Evolutionary conservation across 1,140 invertebrate species (phyloP).

Genomic region (Lycorma delicatula): DNA sequence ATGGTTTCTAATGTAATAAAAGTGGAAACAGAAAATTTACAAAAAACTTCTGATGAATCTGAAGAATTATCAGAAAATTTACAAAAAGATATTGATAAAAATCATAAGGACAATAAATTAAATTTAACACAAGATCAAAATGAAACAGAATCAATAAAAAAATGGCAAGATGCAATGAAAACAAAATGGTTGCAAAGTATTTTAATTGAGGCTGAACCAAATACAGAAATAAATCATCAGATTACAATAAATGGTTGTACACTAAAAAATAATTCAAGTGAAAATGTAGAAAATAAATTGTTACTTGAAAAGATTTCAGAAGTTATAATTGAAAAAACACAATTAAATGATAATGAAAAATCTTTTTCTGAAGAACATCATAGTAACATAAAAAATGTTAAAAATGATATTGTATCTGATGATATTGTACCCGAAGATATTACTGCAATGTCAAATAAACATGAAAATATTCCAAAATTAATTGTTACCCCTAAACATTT

Average conservation of each 20-base stretch:
- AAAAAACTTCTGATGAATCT: not conserved
- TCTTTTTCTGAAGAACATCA: not conserved
- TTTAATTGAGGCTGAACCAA: not conserved
- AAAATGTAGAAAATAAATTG: not conserved
- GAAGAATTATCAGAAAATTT: not conserved
- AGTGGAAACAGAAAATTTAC: not conserved
- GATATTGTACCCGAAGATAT: too few relatives aligned
- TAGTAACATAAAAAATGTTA: not conserved
- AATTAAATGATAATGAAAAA: not conserved
- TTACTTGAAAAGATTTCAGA: not conserved
- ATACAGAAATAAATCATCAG: too few relatives aligned
- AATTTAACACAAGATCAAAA: not conserved
- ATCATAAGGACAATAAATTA: not conserved
- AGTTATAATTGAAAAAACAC: too few relatives aligned
- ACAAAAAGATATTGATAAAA: not conserved
- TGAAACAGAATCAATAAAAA: not conserved
- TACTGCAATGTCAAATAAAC: too few relatives aligned
- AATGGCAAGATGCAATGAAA: not conserved
- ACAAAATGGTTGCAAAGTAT: conserved; percentile 2
- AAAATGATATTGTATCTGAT: not conserved
- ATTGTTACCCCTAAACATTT: not conserved
- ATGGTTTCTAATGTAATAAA: not conserved
- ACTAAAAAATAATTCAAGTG: too few relatives aligned
- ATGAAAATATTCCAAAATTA: too few relatives aligned
- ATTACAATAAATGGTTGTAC: too few relatives aligned